A percentile compares a stretch with the other conserved stretches of the same genome.
Conservation (phyloP, 2,888 invertebrate genomes). For the Chalcis sispes region DNA sequence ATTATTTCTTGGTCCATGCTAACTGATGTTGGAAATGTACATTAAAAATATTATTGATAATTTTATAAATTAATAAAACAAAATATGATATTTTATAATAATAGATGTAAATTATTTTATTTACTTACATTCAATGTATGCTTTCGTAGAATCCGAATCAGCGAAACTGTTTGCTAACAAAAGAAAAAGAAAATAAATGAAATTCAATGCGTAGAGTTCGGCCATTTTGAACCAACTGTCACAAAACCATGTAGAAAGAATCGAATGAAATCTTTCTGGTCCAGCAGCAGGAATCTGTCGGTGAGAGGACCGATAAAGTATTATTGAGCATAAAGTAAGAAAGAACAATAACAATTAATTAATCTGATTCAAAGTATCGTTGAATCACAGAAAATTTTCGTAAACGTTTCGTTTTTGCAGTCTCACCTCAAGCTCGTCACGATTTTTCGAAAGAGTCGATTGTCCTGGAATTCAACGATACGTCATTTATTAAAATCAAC, state of each 20-base stretch:
- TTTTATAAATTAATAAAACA: too few relatives aligned
- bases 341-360: too few relatives aligned
- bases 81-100: not conserved
- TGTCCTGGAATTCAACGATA: not conserved
- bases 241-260: slow-evolving; percentile 48
- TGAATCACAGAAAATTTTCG: too few relatives aligned
- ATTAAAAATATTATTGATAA: too few relatives aligned
- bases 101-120: not conserved
- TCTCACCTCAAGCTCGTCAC: not conserved
- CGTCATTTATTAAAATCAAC: not conserved
- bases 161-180: slow-evolving; percentile 43
- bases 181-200: slow-evolving; percentile 57
- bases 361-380: too few relatives aligned
- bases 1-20: slow-evolving; percentile 61
- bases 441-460: not conserved
- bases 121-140: slow-evolving; percentile 60
- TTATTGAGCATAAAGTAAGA: too few relatives aligned
- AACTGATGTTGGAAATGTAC: too few relatives aligned
- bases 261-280: too few relatives aligned
- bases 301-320: too few relatives aligned
- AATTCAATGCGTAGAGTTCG: slow-evolving; percentile 40
- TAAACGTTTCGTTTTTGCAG: too few relatives aligned
- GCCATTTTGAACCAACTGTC: slow-evolving; percentile 62
- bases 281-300: too few relatives aligned
- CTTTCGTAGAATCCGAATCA: slow-evolving; percentile 9